Conservation (phyloP, 2,797 vertebrate genomes). For the Oreochromis grahami region DNA sequence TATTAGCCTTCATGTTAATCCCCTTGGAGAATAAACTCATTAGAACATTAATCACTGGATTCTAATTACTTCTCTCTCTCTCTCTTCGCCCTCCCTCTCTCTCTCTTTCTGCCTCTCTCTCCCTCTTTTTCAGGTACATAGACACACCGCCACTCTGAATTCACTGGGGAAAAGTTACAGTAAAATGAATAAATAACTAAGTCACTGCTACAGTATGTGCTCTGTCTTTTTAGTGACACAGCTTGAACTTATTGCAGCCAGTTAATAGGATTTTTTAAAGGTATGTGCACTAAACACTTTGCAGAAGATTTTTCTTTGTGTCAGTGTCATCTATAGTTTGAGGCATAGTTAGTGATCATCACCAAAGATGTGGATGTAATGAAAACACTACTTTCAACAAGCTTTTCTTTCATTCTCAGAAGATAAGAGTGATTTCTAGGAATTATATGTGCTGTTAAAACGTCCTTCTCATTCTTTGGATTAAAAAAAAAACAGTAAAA, state of each 20-base stretch:
- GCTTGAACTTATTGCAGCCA: not conserved
- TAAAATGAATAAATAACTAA: conserved; percentile 19
- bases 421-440: not conserved
- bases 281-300: not conserved
- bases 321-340: not conserved
- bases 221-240: not conserved
- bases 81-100: not conserved
- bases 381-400: not conserved
- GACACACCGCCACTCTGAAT: conserved; percentile 27
- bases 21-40: conserved; percentile 76
- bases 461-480: not conserved
- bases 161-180: conserved; percentile 36
- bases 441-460: not conserved
- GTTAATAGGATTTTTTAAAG: not conserved
- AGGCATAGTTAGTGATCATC: not conserved
- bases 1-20: conserved; percentile 70
- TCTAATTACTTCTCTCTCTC: conserved; percentile 68
- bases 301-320: not conserved
- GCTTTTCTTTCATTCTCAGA: not conserved
- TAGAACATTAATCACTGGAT: conserved; percentile 76
- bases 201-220: not conserved
- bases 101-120: conserved; percentile 3
- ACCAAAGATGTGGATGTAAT: not conserved
- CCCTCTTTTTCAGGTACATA: conserved; percentile 52
- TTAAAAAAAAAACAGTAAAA: not conserved